These are phyloP conservation scores for Tragopan temminckii DNA, from an alignment of 2,797 vertebrate species.

Conservation along the genomic window DNA sequence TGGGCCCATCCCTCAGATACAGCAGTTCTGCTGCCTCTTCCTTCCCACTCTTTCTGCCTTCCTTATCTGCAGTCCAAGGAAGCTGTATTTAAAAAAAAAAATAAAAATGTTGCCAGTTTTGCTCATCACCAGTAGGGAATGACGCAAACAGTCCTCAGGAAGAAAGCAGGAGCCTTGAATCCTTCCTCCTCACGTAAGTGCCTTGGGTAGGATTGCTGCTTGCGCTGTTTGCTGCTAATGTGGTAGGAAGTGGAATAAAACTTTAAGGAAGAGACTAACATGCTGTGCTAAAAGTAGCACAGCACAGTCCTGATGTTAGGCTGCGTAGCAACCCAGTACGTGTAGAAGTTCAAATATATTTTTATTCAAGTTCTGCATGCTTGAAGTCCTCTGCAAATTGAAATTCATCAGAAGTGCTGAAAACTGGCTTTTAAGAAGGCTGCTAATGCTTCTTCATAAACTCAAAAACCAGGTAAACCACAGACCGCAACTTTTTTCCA, in stretches of 20 bases:
- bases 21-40: rapidly evolving
- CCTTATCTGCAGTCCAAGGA: rapidly evolving
- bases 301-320: rapidly evolving
- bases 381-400: not conserved
- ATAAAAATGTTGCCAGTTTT: rapidly evolving
- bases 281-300: rapidly evolving
- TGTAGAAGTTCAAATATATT: rapidly evolving
- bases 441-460: slow-evolving; percentile 25
- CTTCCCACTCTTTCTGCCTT: not conserved
- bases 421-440: slow-evolving; percentile 29
- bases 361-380: rapidly evolving
- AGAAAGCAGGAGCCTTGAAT: not conserved
- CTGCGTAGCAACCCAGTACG: rapidly evolving
- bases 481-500: slow-evolving; percentile 86
- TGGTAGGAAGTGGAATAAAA: not conserved
- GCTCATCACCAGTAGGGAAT: not conserved
- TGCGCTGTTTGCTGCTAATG: rapidly evolving
- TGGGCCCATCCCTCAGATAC: not conserved
- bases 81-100: not conserved
- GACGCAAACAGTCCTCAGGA: not conserved
- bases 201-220: not conserved
- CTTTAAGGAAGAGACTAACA: rapidly evolving
- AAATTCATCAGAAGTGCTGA: slow-evolving; percentile 9
- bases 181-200: not conserved
- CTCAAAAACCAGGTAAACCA: slow-evolving; percentile 82